Evolutionary conservation across 2,888 invertebrate genomes (phyloP), one percentile per base, ranked within the genome.

Genomic region (Nymphalis urticae): DNA sequence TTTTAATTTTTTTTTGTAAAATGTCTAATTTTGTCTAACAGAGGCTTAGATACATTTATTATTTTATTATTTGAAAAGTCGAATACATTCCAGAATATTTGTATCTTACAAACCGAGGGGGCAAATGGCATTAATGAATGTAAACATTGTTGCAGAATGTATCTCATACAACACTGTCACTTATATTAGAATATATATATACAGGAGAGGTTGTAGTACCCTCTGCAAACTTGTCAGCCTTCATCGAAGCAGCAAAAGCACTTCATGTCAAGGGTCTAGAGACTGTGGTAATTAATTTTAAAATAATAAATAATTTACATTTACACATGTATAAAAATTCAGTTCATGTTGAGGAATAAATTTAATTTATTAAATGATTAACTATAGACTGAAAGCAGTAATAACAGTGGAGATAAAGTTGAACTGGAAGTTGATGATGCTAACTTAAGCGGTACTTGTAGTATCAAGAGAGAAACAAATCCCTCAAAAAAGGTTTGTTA

Each of bases 171-270:
- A 90, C 89, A 9, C 74, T 91, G 24, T 81, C 83, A 68, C 77
- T 85, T 16, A 77, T 91, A 56, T 74, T 91, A 54, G 90, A 91
- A 71, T 91, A 91, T 74, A 83, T 91, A 27, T 92, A 92, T 74
- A 90, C 88, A 0, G 92, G 92, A 0, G 90, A 92, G 67, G 89
- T 87, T 2, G 59, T 85, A 21, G 83, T 92, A 2, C 81, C 84
- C 0, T 80, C 85, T 64, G 84, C 86, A 9, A 79, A 85, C 66
- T 75, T 91, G 24, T 75, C 80, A 36, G 79, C 82, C 5, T 82
- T 92, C 50, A 74, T 90, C 36, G 80, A 83, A 68, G 86, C 88
- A 42, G 90, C 86, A n/a, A 87, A 85, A 75, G 84, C 86, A 67
- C 78, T 91, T n/a, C 89, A 85, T 59, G 85, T 92, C 19, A 87